Base-by-base conservation (phyloP, 2,797 vertebrate genomes). In the Myripristis jacobus region DNA sequence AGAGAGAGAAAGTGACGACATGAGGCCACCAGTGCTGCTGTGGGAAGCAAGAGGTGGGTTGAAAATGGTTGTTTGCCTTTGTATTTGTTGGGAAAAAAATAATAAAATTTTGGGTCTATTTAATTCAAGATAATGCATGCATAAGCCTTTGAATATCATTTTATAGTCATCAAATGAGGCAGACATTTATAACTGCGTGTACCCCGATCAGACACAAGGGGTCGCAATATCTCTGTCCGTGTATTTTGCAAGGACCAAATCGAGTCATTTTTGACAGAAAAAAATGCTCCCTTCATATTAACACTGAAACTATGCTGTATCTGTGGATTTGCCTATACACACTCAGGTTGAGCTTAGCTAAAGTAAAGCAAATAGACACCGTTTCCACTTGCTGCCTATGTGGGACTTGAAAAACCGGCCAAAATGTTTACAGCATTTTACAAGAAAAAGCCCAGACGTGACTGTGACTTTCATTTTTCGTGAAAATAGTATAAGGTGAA, bases 201-300 rank as follows among this genome's bases (percentile, higher is more conserved):
- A 13, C 7, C n/a, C 19, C 0, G 21, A 2, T 69, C 60, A 10
- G 56, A 74, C 90, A 81, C 87, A 47, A 84, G 92, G 66, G 79
- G 89, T 74, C 88, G 82, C 86, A n/a, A 38, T 70, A 29, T 13
- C 7, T 22, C 65, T 62, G 22, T 51, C 22, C n/a, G 19, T 41
- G 4, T 13, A 1, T 4, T 57, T 41, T 38, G 19, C 34, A 15
- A 13, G n/a, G 55, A 52, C 51, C 11, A 38, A 57, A 16, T 7
- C 18, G 34, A 36, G 18, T 1, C 9, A 15, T 65, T 21, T 38
- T 6, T 12, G 7, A 31, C 15, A n/a, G 3, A 31, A 10, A 43
- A 3, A 29, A n/a, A n/a, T n/a, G 6, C 66, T 88, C 87, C 75
- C 82, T 87, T 91, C 52, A 88, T 67, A 21, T 50, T 19, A 84